A percentile compares a stretch with the other conserved stretches of the same genome.
phyloP scores from a whole-genome alignment of 1,140 invertebrate genomes.

The Pteromalus puparum region DNA sequence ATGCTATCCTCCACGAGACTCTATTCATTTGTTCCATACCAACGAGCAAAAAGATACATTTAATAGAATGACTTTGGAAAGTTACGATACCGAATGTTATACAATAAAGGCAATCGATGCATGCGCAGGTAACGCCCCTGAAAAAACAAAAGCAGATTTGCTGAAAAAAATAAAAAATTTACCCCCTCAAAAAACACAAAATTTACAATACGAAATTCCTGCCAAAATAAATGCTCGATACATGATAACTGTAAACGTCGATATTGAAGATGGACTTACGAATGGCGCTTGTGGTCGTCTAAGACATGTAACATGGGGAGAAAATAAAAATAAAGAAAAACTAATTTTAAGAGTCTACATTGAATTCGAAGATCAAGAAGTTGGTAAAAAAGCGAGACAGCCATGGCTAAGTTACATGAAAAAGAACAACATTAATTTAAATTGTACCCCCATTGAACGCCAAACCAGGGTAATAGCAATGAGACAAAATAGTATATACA shows the following conservation, averaged over 20 bases:
- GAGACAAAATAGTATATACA: slow-evolving; percentile 6
- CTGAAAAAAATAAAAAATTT: slow-evolving; percentile 19
- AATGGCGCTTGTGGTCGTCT: slow-evolving; percentile 23
- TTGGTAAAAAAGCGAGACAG: not conserved
- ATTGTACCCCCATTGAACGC: not conserved
- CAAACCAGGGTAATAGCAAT: not conserved
- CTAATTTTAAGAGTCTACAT: not conserved
- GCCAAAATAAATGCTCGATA: slow-evolving; percentile 18
- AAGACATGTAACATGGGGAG: not conserved
- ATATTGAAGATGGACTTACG: slow-evolving; percentile 7
- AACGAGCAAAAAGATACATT: slow-evolving; percentile 16
- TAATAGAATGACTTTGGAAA: not conserved
- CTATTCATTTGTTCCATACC: slow-evolving; percentile 18
- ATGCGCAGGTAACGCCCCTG: not conserved
- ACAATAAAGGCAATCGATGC: not conserved
- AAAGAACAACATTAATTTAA: not conserved
- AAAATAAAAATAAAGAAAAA: slow-evolving; percentile 18
- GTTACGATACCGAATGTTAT: not conserved
- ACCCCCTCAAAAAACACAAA: slow-evolving; percentile 7
- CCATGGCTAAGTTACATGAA: not conserved
- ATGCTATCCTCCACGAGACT: not conserved
- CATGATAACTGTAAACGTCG: slow-evolving; percentile 13
- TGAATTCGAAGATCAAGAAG: not conserved
- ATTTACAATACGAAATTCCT: slow-evolving; percentile 1
- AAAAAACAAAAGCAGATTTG: not conserved